Conservation (phyloP, 2,113 vertebrate genomes). For the Antennarius striatus region DNA sequence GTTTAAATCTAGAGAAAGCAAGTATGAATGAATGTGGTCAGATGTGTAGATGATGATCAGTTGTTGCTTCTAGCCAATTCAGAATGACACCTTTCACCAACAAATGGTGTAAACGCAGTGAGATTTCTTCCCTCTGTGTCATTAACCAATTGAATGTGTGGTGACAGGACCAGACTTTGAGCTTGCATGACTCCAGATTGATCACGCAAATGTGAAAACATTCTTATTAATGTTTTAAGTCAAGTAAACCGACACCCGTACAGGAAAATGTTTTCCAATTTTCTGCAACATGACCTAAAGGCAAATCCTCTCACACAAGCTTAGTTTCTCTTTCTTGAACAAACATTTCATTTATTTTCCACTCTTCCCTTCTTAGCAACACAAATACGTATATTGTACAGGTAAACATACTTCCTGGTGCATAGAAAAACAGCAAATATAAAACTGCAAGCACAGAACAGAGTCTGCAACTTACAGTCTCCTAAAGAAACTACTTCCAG, state of each 20-base stretch:
- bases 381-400: slow-evolving; percentile 9
- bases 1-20: slow-evolving; percentile 7
- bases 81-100: too few species aligned
- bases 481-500: too few species aligned
- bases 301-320: slow-evolving; percentile 11
- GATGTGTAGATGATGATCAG: too few species aligned
- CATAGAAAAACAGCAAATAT: too few species aligned
- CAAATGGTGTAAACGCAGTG: slow-evolving; percentile 17
- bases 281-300: slow-evolving; percentile 28
- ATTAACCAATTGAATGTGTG: slow-evolving; percentile 67
- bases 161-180: slow-evolving; percentile 59
- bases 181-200: slow-evolving; percentile 53
- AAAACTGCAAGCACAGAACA: too few species aligned
- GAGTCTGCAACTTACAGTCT: too few species aligned
- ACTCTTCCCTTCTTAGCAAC: not conserved
- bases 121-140: slow-evolving; percentile 57
- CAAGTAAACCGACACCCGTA: slow-evolving; percentile 37
- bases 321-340: not conserved
- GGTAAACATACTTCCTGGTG: too few species aligned
- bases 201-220: slow-evolving; percentile 45
- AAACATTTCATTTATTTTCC: slow-evolving; percentile 10
- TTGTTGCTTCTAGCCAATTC: too few species aligned
- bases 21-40: slow-evolving; percentile 19
- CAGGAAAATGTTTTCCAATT: slow-evolving; percentile 37
- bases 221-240: slow-evolving; percentile 48